Base-by-base conservation (phyloP, 2,888 invertebrate species). In the Xanthia togata region DNA sequence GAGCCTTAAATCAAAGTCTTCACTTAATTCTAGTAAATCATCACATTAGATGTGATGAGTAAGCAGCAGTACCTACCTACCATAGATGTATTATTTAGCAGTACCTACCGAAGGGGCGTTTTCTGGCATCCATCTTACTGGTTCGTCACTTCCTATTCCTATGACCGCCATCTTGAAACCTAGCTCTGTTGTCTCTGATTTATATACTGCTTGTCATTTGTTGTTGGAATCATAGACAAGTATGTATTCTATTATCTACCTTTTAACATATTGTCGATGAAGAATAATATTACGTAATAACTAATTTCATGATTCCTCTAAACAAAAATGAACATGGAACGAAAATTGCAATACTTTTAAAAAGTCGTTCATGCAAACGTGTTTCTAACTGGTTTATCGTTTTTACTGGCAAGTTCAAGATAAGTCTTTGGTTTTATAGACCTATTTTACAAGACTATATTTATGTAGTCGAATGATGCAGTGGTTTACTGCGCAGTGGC, bases 61-160 rank as follows among this genome's bases (percentile, higher is more conserved):
- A 65, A 70, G 26, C 70, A 62, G 57, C 68, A 63, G 50, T n/a
- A n/a, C n/a, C n/a, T n/a, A n/a, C n/a, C n/a, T 53, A 63, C 3
- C 26, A 41, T 41, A 41, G 41, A 41, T 44, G 41, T 44, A 44
- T 44, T 44, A 44, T 44, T 44, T 44, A 44, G 57, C 68, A 63
- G 50, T n/a, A n/a, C n/a, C n/a, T 57, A 59, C 3, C 20, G 2
- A 72, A n/a, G 55, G 47, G 83, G 72, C 83, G 78, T 79, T 68
- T 77, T 67, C 47, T 70, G 59, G 47, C 68, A 35, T 53, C 67
- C 67, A 82, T 69, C 63, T 82, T 65, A 26, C 8, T 31, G 11
- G 12, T 23, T 38, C 2, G 78, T 69, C 68, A 78, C 55, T 81
- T 83, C 81, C 64, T 55, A 64, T 81, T 83, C 81, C 64, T 55